Conservation (phyloP, 35 echinoderm and acorn worm species). For the Ptychodera flava region DNA sequence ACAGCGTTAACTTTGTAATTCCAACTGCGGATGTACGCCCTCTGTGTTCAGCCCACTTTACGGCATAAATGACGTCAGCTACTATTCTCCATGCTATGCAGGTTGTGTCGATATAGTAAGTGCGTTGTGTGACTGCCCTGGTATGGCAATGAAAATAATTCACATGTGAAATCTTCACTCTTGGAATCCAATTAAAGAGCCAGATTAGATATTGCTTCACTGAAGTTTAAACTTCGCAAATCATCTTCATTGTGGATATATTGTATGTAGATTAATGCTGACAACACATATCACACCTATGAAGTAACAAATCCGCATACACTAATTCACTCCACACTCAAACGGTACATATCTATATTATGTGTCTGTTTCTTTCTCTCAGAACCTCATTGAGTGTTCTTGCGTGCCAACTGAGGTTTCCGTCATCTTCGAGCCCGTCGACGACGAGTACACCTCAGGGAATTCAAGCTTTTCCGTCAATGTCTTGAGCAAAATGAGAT, state of each 20-base stretch:
- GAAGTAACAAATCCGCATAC: neutral
- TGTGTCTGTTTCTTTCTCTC: neutral
- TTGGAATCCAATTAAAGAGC: no score
- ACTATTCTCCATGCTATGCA: slow-evolving; percentile 38
- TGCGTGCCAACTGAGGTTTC: neutral
- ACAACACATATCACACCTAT: neutral
- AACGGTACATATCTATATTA: neutral
- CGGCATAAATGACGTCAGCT: slow-evolving; percentile 22
- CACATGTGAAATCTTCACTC: no score
- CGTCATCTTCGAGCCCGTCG: no score
- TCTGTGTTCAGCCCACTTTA: slow-evolving; percentile 20
- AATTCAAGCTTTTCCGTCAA: neutral
- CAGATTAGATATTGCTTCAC: neutral
- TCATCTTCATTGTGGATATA: neutral
- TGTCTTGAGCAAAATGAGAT: neutral
- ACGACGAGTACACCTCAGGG: neutral
- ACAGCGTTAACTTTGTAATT: neutral
- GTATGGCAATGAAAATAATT: no score
- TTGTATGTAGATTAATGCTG: neutral
- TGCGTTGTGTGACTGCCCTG: neutral
- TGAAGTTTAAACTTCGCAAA: neutral
- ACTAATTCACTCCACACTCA: neutral
- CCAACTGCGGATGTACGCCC: neutral
- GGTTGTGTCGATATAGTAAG: slow-evolving; percentile 8
- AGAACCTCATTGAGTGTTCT: neutral